Evolutionary conservation across 2,888 invertebrate genomes (phyloP).

Genomic region (Blastobasis lacticolella): DNA sequence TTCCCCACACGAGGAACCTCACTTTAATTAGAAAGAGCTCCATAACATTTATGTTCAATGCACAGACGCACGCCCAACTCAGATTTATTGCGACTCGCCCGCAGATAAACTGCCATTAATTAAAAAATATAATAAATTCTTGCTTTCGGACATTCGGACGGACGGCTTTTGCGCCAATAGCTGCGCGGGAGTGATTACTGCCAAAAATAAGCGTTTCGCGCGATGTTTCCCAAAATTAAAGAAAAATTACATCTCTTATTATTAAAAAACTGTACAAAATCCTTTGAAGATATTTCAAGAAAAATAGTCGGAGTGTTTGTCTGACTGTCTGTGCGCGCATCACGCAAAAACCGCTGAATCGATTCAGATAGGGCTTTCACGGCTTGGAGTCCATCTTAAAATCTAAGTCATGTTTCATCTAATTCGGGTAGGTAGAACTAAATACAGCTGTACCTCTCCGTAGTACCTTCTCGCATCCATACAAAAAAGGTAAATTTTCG

Average conservation of each 20-base stretch:
- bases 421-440: too few species aligned
- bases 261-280: too few species aligned
- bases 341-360: too few species aligned
- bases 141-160: constrained; percentile 19
- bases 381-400: too few species aligned
- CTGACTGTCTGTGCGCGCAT: too few species aligned
- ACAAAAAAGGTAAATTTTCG: too few species aligned
- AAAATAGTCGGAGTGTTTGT: too few species aligned
- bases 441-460: too few species aligned
- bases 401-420: too few species aligned
- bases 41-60: constrained; percentile 63
- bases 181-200: neutral
- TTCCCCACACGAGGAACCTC: constrained; percentile 15
- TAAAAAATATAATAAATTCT: constrained; percentile 62
- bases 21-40: constrained; percentile 70
- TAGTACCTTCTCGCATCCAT: too few species aligned
- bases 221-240: neutral
- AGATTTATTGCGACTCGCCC: constrained; percentile 64
- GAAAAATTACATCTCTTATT: neutral
- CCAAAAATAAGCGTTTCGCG: neutral
- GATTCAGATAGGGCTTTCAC: too few species aligned
- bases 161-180: neutral
- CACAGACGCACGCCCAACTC: constrained; percentile 57
- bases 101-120: constrained; percentile 71
- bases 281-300: too few species aligned